A percentile compares a stretch with the other conserved stretches of the same genome.
Conservation (phyloP, 2,113 vertebrate genomes). For the Acanthochromis polyacanthus region DNA sequence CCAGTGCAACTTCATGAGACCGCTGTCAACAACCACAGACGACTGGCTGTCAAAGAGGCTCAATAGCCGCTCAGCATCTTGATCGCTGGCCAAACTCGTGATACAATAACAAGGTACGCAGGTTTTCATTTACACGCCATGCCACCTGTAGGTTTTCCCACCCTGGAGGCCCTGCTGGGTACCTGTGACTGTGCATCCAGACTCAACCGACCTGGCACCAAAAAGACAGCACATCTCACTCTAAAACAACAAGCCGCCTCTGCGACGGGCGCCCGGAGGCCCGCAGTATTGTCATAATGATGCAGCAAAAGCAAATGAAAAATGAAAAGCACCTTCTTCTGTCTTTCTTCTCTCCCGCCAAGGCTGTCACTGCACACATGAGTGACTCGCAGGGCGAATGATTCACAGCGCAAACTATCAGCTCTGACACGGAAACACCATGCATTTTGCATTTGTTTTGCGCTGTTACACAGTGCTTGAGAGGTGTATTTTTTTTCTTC, state of each 20-base stretch:
- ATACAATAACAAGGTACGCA: conserved; percentile 19
- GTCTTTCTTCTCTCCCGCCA: not conserved
- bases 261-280: conserved; percentile 4
- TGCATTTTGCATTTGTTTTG: conserved; percentile 32
- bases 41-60: conserved; percentile 4
- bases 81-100: conserved; percentile 8
- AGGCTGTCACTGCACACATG: conserved; percentile 30
- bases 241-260: conserved; percentile 13
- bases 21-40: conserved; percentile 3
- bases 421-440: conserved; percentile 29
- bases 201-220: not conserved
- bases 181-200: conserved; percentile 12
- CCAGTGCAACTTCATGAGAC: not conserved
- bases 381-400: not conserved
- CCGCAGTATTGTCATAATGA: conserved; percentile 29
- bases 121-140: conserved; percentile 30
- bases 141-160: not conserved
- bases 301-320: conserved; percentile 31
- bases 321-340: conserved; percentile 13
- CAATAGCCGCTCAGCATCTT: not conserved
- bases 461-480: conserved; percentile 28
- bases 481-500: conserved; percentile 43
- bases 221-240: conserved; percentile 21
- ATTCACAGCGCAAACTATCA: conserved; percentile 17
- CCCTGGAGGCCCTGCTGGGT: conserved; percentile 3